Evolutionary conservation across 1,140 invertebrate species (phyloP).

Genomic region (Bombus picipes): DNA sequence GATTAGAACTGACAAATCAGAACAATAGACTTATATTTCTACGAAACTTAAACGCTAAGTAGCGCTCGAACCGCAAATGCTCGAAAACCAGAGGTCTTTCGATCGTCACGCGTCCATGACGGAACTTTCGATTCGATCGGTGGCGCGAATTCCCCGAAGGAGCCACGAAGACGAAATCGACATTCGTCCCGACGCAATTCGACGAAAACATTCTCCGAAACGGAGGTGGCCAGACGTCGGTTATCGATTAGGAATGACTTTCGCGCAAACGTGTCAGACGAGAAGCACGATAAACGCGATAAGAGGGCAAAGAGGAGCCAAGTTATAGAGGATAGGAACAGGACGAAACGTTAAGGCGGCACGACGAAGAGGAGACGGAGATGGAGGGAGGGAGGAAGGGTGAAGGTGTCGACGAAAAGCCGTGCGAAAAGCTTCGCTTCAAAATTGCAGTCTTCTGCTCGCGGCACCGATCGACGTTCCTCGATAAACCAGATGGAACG

Average conservation of each 20-base stretch:
- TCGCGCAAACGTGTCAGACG: constrained; percentile 68
- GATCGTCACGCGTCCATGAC: not conserved
- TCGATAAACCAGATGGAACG: constrained; percentile 64
- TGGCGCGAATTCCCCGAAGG: not conserved
- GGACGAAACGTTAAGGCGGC: not conserved
- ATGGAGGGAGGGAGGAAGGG: constrained; percentile 9
- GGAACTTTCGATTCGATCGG: not conserved
- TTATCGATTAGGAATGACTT: constrained; percentile 71
- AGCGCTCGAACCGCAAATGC: not conserved
- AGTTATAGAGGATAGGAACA: constrained; percentile 4
- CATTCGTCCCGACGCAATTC: constrained; percentile 17
- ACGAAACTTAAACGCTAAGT: not conserved
- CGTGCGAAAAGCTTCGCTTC: constrained; percentile 67
- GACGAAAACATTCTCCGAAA: constrained; percentile 51
- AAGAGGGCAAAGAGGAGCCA: constrained; percentile 45
- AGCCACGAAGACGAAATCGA: constrained; percentile 25
- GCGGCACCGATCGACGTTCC: constrained; percentile 67
- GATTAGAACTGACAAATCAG: not conserved
- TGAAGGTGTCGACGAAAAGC: constrained; percentile 46
- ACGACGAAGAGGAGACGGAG: not conserved
- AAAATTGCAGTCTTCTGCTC: constrained; percentile 74
- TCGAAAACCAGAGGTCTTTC: not conserved
- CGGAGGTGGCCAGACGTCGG: constrained; percentile 56
- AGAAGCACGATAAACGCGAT: constrained; percentile 67
- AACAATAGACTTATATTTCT: not conserved